A percentile compares a stretch with the other conserved stretches of the same genome.
These are phyloP conservation scores for Laspeyria flexula DNA, from an alignment of 2,888 invertebrate species.

Conservation along the genomic window DNA sequence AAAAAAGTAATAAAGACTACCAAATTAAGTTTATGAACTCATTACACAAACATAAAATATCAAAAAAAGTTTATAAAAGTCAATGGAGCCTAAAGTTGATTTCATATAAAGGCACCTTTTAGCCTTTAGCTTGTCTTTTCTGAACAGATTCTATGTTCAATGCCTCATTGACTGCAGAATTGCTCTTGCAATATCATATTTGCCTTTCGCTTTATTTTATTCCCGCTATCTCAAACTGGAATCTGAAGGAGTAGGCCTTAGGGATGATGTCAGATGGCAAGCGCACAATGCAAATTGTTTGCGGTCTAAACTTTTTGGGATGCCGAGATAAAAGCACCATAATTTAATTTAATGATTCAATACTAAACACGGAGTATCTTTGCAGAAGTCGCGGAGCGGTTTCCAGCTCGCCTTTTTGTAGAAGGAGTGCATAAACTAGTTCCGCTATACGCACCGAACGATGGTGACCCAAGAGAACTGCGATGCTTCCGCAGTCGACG, in stretches of 20 bases:
- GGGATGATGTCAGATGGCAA: slow-evolving; percentile 38
- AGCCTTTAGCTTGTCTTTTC: no score
- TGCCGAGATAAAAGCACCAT: slow-evolving; percentile 14
- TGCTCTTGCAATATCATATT: background rate
- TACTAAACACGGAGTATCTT: slow-evolving; percentile 27
- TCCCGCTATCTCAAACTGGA: background rate
- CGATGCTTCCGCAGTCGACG: slow-evolving; percentile 88
- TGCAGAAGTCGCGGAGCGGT: slow-evolving; percentile 70
- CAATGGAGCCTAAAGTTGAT: no score
- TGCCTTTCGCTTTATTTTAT: background rate
- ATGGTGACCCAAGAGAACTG: slow-evolving; percentile 82
- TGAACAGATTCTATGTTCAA: no score
- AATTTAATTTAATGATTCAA: slow-evolving; percentile 15
- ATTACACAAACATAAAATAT: no score
- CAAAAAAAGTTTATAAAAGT: no score
- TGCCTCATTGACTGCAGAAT: background rate
- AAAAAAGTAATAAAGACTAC: no score
- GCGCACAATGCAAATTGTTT: slow-evolving; percentile 30
- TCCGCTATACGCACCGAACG: slow-evolving; percentile 86
- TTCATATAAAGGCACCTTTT: no score
- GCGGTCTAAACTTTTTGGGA: slow-evolving; percentile 25
- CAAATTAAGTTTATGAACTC: no score
- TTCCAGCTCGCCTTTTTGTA: slow-evolving; percentile 87
- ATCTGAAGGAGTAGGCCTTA: slow-evolving; percentile 8
- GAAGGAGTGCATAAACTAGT: slow-evolving; percentile 87